Percentiles rank a stretch among this genome's conserved stretches.
Conservation (phyloP, 2,113 vertebrate genomes). For the Sitta europaea region DNA sequence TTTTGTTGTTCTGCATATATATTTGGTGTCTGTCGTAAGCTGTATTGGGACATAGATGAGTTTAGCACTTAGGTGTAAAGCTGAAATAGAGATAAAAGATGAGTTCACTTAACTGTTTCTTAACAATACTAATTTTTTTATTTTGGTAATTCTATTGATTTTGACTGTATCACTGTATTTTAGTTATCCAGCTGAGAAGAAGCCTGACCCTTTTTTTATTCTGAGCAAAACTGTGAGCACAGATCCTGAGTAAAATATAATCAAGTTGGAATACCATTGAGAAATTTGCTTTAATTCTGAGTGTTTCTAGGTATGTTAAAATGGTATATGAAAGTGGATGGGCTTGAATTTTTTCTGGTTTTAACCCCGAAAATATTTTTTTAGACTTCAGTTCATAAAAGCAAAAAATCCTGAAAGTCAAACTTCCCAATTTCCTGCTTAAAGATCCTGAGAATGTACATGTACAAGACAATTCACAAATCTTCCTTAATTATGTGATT, state of each 20-base stretch:
- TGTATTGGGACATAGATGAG: background rate
- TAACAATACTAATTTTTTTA: background rate
- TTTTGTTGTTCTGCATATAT: background rate
- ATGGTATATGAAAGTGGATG: background rate
- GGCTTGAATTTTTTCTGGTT: background rate
- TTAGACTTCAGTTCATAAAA: background rate
- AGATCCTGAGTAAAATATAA: background rate
- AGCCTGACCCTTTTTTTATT: background rate
- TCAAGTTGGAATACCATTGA: background rate
- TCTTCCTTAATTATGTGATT: conserved; percentile 7
- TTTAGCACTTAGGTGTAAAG: background rate
- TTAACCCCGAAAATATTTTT: background rate
- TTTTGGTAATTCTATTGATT: background rate
- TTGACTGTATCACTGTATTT: background rate
- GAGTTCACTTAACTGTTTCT: background rate
- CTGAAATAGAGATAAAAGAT: background rate
- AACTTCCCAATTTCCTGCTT: background rate
- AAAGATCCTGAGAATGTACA: background rate
- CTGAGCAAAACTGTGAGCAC: background rate
- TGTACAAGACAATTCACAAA: background rate
- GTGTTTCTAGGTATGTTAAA: background rate
- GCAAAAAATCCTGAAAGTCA: background rate
- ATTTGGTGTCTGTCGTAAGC: background rate
- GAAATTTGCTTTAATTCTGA: background rate
- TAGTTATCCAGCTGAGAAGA: background rate